phyloP scores from a whole-genome alignment of 37 sponge, comb jelly and placozoan species.

The Spongilla lacustris region DNA sequence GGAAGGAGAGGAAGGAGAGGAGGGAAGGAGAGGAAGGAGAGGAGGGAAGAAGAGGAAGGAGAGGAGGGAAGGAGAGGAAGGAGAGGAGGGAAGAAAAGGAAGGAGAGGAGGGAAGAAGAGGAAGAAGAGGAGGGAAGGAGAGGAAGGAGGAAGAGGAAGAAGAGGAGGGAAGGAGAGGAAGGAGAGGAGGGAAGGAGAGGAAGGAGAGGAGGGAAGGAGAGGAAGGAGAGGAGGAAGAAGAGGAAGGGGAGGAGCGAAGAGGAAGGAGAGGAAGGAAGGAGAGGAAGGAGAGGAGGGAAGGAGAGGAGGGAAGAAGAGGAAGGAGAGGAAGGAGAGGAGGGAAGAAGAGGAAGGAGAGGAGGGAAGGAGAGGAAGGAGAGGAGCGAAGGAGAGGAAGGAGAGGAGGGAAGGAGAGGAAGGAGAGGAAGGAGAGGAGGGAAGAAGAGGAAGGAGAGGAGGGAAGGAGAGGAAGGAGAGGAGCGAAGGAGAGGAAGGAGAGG shows the following conservation, averaged over 20 bases:
- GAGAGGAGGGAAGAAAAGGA: not conserved
- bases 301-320: not conserved
- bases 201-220: not conserved
- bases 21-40: not conserved
- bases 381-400: no score
- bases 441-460: not conserved
- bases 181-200: not conserved
- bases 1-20: no score
- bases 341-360: not conserved
- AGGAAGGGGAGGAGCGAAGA: no score
- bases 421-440: not conserved
- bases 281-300: not conserved
- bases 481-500: not conserved
- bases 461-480: not conserved
- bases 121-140: not conserved
- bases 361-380: not conserved
- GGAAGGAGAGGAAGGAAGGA: no score
- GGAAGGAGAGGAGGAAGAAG: not conserved
- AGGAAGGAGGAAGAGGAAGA: no score
- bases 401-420: not conserved
- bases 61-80: not conserved
- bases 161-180: not conserved
- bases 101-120: not conserved
- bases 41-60: not conserved
- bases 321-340: not conserved